Conservation (phyloP, 2,797 vertebrate species). For the Rousettus madagascariensis region DNA sequence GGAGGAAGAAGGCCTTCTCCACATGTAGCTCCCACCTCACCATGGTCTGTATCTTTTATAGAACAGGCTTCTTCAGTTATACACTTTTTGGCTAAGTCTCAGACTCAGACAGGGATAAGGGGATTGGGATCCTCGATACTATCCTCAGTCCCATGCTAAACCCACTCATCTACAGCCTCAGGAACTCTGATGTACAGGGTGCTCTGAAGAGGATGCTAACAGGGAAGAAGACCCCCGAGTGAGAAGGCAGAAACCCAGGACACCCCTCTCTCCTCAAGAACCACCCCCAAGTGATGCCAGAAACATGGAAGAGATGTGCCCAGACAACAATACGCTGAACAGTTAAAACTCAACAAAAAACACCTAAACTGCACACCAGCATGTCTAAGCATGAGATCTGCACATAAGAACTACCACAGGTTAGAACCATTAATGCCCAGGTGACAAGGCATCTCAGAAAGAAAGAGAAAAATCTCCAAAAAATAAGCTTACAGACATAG, state of each 20-base stretch:
- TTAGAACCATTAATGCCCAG: no score
- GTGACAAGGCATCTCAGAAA: no score
- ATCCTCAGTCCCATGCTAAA: conserved; percentile 37
- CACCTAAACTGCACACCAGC: no score
- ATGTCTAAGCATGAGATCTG: no score
- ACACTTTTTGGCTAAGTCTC: not conserved
- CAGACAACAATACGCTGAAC: no score
- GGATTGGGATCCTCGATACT: conserved; percentile 5
- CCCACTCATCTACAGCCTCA: conserved; percentile 22
- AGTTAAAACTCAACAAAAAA: no score
- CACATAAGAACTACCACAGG: no score
- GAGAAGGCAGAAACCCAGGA: not conserved
- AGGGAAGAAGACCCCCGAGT: not conserved
- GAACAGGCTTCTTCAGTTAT: conserved; percentile 1
- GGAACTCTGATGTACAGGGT: not conserved
- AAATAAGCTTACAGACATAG: no score
- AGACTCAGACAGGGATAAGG: conserved; percentile 16
- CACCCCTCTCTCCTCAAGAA: not conserved
- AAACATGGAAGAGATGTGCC: no score
- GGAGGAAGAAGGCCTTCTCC: no score
- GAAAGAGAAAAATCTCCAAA: no score
- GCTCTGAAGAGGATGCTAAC: conserved; percentile 40
- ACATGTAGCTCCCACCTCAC: not conserved
- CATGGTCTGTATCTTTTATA: conserved; percentile 21
- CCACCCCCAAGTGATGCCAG: not conserved